Base-by-base conservation (phyloP, 2,888 invertebrate species). In the Tetragonula carbonaria region DNA sequence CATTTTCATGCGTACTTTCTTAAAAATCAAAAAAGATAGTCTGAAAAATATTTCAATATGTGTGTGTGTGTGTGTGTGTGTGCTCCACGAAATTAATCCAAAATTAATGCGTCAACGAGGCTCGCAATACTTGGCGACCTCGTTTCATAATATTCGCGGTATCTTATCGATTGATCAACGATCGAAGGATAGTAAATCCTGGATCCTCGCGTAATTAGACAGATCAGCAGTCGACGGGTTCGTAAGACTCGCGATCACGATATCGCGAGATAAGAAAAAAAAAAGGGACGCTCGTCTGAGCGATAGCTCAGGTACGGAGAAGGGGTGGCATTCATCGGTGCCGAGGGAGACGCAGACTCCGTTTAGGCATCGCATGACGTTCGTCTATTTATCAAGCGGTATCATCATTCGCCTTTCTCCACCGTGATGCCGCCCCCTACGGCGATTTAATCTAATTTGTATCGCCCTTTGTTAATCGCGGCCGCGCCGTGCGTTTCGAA, bases 371-470 rank as follows among this genome's bases (percentile, higher is more conserved):
- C 91, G 94, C 94, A 94, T 93, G 94, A 93, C 91, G 92, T 91
- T 93, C 93, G 92, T 93, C 93, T 93, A 94, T 94, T 94, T 93
- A 94, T 94, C 94, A 94, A 93, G 90, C 92, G 91, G 93, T 93
- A 94, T 94, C 94, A 94, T 94, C 93, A 92, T 93, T 93, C 92
- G 91, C 90, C 92, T 92, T 92, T 91, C 92, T 90, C 88, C 89
- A 86, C 88, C 88, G 89, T 91, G 91, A 93, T 91, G 94, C 94
- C 94, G 94, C 93, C 93, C 94, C 94, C 93, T 93, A 91, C 87
- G 94, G 94, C 94, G 93, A 92, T 94, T 94, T 94, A 94, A 94
- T 94, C 94, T 94, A 94, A 94, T 94, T 94, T 94, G 94, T 94
- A 94, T 94, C 93, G 92, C 90, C 92, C 93, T 94, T 94, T 94